Evolutionary conservation across 2,113 vertebrate genomes (phyloP).

Genomic region (Hippocampus mohnikei): DNA sequence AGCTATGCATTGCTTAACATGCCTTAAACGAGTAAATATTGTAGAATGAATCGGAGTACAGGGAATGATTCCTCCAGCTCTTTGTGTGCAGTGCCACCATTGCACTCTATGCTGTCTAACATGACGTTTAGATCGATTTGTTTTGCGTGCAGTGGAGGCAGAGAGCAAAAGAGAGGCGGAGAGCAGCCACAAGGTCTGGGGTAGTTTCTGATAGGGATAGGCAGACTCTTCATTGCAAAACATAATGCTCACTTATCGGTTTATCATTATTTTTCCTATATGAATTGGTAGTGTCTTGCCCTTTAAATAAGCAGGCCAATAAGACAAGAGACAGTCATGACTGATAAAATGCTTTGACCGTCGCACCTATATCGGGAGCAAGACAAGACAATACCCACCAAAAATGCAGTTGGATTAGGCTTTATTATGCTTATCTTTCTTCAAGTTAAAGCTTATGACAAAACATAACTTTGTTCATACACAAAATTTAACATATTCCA

Average conservation of each 20-base stretch:
- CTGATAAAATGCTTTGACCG: not conserved
- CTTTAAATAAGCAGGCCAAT: not conserved
- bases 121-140: not conserved
- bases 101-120: slow-evolving; percentile 10
- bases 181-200: slow-evolving; percentile 33
- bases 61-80: slow-evolving; percentile 3
- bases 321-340: not conserved
- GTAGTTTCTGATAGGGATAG: slow-evolving; percentile 6
- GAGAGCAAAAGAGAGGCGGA: not conserved
- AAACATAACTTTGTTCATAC: not conserved
- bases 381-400: too few relatives aligned
- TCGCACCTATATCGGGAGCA: too few relatives aligned
- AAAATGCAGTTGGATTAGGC: not conserved
- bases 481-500: not conserved
- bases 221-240: not conserved
- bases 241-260: not conserved
- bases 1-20: slow-evolving; percentile 24
- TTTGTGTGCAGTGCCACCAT: not conserved
- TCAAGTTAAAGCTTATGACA: not conserved
- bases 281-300: not conserved
- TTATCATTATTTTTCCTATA: not conserved
- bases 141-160: slow-evolving; percentile 21
- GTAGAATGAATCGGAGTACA: slow-evolving; percentile 20
- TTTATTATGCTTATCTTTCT: not conserved
- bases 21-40: slow-evolving; percentile 20